Evolutionary conservation across 2,888 invertebrate genomes (phyloP).

Genomic region (Ctena decussata): DNA sequence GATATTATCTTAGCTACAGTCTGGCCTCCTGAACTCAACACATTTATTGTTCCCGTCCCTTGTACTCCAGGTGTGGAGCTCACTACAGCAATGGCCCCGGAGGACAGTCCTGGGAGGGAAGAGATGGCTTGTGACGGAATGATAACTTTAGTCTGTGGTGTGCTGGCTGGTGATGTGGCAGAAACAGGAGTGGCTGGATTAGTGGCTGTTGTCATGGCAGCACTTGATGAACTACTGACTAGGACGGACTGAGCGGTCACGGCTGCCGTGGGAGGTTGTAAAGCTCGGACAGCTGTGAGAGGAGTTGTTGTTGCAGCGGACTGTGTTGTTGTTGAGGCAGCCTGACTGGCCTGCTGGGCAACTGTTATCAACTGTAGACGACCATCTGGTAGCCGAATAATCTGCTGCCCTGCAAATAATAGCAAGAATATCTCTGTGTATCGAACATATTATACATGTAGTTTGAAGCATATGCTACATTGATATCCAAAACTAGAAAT

Average conservation of each 20-base stretch:
- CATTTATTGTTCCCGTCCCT: constrained; percentile 48
- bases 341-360: constrained; percentile 81
- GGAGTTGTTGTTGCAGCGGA: constrained; percentile 31
- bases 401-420: constrained; percentile 90
- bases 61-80: constrained; percentile 36
- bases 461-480: no score
- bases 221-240: constrained; percentile 39
- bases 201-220: background rate
- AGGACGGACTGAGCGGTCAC: constrained; percentile 58
- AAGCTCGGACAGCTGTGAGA: constrained; percentile 15
- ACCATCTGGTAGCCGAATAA: constrained; percentile 97
- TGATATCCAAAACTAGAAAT: no score
- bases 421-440: background rate
- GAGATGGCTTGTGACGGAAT: constrained; percentile 46
- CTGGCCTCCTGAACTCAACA: constrained; percentile 53
- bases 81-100: constrained; percentile 24
- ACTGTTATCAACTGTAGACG: constrained; percentile 93
- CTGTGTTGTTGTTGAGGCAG: constrained; percentile 47
- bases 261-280: constrained; percentile 6
- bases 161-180: constrained; percentile 11
- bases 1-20: constrained; percentile 56
- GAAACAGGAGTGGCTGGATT: background rate
- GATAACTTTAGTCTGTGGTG: constrained; percentile 61
- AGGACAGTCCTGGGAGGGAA: constrained; percentile 15
- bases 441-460: no score